Evolutionary conservation across 2,113 vertebrate species (phyloP).

Genomic region (Misgurnus mizolepis): DNA sequence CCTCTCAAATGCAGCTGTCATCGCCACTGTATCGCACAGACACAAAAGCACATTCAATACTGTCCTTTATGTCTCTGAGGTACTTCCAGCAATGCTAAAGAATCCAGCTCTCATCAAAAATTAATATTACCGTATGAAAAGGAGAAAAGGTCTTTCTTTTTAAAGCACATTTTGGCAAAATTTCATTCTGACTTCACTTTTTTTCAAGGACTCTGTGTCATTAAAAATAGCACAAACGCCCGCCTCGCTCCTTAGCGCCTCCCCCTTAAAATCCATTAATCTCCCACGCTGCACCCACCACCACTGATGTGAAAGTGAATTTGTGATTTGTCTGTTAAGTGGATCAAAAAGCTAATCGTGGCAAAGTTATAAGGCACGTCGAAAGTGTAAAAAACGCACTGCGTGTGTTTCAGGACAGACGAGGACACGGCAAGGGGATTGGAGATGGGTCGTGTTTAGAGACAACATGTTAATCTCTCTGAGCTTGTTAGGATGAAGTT

Average conservation of each 20-base stretch:
- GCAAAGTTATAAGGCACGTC: not conserved
- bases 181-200: too few relatives aligned
- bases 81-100: conserved; percentile 1
- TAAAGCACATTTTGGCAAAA: not conserved
- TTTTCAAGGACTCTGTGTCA: too few relatives aligned
- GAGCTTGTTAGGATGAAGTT: conserved; percentile 29
- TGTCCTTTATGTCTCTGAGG: conserved; percentile 22
- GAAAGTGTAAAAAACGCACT: not conserved
- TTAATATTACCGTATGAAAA: conserved; percentile 31
- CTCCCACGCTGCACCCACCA: too few relatives aligned
- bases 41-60: conserved; percentile 44
- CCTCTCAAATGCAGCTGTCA: conserved; percentile 23
- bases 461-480: conserved; percentile 32
- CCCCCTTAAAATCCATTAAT: conserved; percentile 15
- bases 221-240: not conserved
- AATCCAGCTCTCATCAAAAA: conserved; percentile 15
- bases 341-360: conserved; percentile 21
- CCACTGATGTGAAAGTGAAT: not conserved
- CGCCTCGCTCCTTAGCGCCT: not conserved
- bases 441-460: conserved; percentile 5
- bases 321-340: not conserved
- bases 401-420: not conserved
- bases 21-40: conserved; percentile 25
- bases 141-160: conserved; percentile 21
- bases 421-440: not conserved